Conservation (phyloP, 2,113 vertebrate species). For the Bettongia penicillata region DNA sequence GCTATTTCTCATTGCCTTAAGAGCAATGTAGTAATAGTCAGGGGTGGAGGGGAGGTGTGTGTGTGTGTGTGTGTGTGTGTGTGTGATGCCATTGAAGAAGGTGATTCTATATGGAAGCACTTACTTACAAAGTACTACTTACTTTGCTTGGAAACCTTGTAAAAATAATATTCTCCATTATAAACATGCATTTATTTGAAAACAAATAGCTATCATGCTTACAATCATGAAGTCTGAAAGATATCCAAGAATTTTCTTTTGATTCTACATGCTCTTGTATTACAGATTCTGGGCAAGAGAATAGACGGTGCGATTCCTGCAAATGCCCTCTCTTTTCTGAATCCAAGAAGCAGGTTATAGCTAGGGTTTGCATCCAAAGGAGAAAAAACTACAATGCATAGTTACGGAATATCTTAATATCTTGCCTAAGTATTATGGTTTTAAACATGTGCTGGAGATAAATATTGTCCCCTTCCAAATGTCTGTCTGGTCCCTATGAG, state of each 20-base stretch:
- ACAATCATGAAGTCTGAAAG: neutral
- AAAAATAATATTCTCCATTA: neutral
- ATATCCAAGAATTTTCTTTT: no score
- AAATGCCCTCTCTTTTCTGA: neutral
- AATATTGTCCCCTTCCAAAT: neutral
- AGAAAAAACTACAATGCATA: no score
- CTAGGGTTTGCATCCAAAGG: no score
- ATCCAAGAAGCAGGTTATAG: neutral
- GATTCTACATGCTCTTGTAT: neutral
- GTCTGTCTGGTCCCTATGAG: neutral
- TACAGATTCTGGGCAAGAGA: neutral
- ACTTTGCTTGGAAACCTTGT: neutral
- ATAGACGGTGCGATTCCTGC: no score
- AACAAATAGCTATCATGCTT: neutral
- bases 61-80: no score
- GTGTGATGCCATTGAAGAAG: neutral
- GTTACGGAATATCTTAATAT: neutral
- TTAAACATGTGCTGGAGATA: neutral
- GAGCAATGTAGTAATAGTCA: neutral
- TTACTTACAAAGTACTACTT: no score
- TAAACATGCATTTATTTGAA: slow-evolving; percentile 8
- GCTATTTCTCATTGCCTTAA: neutral
- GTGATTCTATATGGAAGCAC: neutral
- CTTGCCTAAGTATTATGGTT: neutral
- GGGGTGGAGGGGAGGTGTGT: neutral